Evolutionary conservation across 2,113 vertebrate species (phyloP), one percentile per base, ranked within the genome.

Genomic region (Sylvilagus bachmani): DNA sequence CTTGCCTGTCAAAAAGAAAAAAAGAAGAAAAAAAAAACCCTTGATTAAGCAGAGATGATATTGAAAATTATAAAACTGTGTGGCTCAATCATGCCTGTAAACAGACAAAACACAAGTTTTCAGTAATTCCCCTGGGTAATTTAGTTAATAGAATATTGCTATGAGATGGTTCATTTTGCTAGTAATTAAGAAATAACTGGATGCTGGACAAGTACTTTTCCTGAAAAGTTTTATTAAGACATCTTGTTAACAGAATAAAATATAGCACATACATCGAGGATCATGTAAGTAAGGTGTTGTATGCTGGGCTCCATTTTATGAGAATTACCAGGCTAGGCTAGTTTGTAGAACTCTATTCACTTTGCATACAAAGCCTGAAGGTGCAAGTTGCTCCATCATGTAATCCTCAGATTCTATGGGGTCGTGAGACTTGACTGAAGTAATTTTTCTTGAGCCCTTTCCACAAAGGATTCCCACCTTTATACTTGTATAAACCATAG

Each of bases 11-110:
- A 44, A 44, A 44, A 44, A 44, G 7, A 44, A 44, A 44, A 44
- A 6, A 44, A 44, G 7, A 44, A 44, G 1, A 44, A 44, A 44
- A 44, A 44, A 44, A 7, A 7, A 44, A 44, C 67, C 51, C 8
- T 66, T 73, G 71, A 73, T 87, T 91, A 69, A 85, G 81, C 61
- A 69, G 77, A 89, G 55, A 74, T 73, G 49, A 36, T 49, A n/a
- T 22, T 87, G 71, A 91, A 61, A 78, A 38, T 61, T 73, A 49
- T 1, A 79, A 61, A 91, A 70, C 81, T 33, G 1, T 33, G 10
- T 53, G 49, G 16, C 61, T 94, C 53, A 78, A 49, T 53, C 31
- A 11, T 27, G 13, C 80, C 84, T 74, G 67, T 44, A 44, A 44
- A 44, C 44, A 44, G 7, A 44, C 44, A 44, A 44, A 44, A 44